Conservation (phyloP, 2,113 vertebrate genomes). For the Pelvicachromis taeniatus region DNA sequence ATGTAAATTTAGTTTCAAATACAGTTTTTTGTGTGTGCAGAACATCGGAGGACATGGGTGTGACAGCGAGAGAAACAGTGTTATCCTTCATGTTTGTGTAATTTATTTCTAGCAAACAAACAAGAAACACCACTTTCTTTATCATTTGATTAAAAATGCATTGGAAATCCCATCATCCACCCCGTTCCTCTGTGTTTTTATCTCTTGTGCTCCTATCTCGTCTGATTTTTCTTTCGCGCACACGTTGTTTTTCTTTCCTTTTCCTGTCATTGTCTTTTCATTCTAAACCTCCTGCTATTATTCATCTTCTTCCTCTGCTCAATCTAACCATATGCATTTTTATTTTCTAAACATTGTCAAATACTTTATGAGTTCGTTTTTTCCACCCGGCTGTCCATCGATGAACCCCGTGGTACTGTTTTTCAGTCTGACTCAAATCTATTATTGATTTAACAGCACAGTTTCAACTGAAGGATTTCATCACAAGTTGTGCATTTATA, state of each 20-base stretch:
- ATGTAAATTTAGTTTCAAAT: not conserved
- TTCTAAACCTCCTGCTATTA: not conserved
- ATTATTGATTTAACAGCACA: constrained; percentile 13
- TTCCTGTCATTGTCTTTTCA: not conserved
- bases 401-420: not conserved
- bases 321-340: not conserved
- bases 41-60: not conserved
- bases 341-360: not conserved
- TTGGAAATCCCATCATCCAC: not conserved
- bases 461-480: constrained; percentile 9
- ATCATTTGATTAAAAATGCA: constrained; percentile 5
- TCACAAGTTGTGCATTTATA: not conserved
- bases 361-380: not conserved
- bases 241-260: not conserved
- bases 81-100: not conserved
- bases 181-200: not conserved
- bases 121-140: not conserved
- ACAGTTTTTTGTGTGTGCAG: not conserved
- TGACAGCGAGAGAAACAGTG: not conserved
- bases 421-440: constrained; percentile 14
- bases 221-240: not conserved
- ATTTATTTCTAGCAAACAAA: not conserved
- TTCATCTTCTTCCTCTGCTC: not conserved
- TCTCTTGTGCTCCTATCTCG: not conserved
- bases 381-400: not conserved